Percentiles rank a stretch among this genome's conserved stretches.
These are phyloP conservation scores for Paralvinella palmiformis DNA, from an alignment of 1,140 invertebrate genomes.

Conservation along the genomic window DNA sequence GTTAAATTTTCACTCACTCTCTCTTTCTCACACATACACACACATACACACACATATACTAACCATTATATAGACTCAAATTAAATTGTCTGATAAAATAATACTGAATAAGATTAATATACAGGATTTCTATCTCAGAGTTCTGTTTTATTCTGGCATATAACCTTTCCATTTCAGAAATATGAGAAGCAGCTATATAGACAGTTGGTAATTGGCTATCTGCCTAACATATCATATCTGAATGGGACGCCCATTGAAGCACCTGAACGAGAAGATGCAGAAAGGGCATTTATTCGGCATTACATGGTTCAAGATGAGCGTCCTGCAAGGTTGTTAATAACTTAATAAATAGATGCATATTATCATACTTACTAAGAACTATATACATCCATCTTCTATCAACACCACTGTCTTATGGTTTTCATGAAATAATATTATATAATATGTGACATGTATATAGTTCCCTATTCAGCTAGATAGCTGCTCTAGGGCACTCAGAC, in stretches of 20 bases:
- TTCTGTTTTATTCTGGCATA: not conserved
- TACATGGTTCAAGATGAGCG: slow-evolving; percentile 77
- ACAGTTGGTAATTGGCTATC: slow-evolving; percentile 74
- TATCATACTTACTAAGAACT: not conserved
- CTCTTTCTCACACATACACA: too few relatives aligned
- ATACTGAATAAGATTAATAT: not conserved
- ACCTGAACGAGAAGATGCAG: slow-evolving; percentile 82
- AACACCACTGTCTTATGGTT: not conserved
- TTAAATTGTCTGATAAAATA: not conserved
- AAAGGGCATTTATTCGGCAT: slow-evolving; percentile 82
- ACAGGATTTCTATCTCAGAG: not conserved
- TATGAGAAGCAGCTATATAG: slow-evolving; percentile 80
- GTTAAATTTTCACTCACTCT: too few relatives aligned
- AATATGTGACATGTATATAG: too few relatives aligned
- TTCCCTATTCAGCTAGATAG: too few relatives aligned
- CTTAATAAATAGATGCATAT: slow-evolving; percentile 70
- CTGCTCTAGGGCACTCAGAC: too few relatives aligned
- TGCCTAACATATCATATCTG: slow-evolving; percentile 77
- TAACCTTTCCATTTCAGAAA: slow-evolving; percentile 51
- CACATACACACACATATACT: too few relatives aligned
- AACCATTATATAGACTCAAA: not conserved
- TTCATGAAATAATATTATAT: not conserved
- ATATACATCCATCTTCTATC: not conserved
- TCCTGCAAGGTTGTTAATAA: slow-evolving; percentile 80
- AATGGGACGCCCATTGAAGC: slow-evolving; percentile 77